Evolutionary conservation across 1,140 invertebrate genomes (phyloP), one percentile per base, ranked within the genome.

Genomic region (Eurosta solidaginis): DNA sequence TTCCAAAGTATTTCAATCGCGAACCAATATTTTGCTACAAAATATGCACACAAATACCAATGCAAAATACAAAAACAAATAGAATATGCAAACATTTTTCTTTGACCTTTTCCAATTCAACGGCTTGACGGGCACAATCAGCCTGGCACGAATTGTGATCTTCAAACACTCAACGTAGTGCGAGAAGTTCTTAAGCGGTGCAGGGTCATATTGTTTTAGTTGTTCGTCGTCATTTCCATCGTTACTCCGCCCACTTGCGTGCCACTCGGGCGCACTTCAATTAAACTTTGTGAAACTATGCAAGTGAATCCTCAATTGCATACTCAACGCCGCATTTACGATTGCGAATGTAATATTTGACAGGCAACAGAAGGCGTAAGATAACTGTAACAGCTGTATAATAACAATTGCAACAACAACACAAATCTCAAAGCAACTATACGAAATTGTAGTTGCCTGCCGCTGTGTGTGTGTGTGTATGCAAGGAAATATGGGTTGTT

Each of bases 241-340:
- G 17, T 25, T 54, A 10, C n/a, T 33, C 59, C n/a, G 3, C 54
- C 29, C 29, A 63, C 59, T 68, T n/a, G 59, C 40, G 29, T 68
- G 59, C 33, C 59, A 40, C 59, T 68, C 59, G 59, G 59, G 33
- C 59, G 33, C 59, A 68, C 59, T 68, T 68, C 59, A 68, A 68
- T 68, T 68, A 68, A 68, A 68, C 59, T 68, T 68, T 68, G n/a
- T n/a, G 59, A n/a, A 68, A 68, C n/a, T 68, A 68, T 20, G 59
- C 59, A 68, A 68, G 59, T 68, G 59, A 42, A 36, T 33, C 33
- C 59, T 68, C 59, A 68, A 68, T 68, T 29, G 40, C 59, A 68
- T 68, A 40, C 59, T 68, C 59, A 36, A 68, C 59, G 29, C 29
- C 59, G 33, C 59, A 33, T 40, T 68, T 68, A 33, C 59, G 33